A percentile compares a stretch with the other conserved stretches of the same genome.
These are phyloP conservation scores for Kradibia gibbosae DNA, from an alignment of 1,140 invertebrate species.

Conservation along the genomic window DNA sequence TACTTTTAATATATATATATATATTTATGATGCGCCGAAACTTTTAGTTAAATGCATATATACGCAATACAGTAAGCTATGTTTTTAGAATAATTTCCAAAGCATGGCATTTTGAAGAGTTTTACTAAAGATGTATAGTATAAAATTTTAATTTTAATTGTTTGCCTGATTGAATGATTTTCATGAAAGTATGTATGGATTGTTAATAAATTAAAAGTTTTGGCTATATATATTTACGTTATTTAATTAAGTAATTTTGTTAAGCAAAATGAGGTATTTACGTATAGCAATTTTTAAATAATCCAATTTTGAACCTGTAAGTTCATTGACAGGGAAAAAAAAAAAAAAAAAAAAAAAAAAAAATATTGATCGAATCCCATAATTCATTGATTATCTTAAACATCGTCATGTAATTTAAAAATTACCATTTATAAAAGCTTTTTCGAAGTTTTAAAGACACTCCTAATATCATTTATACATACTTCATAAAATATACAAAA, in stretches of 20 bases:
- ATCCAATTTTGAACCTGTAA: too few relatives aligned
- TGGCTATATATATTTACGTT: neutral
- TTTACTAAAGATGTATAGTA: slow-evolving; percentile 9
- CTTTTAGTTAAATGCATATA: neutral
- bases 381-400: neutral
- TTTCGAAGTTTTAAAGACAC: slow-evolving; percentile 47
- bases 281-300: neutral
- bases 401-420: neutral
- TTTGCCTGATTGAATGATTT: too few relatives aligned
- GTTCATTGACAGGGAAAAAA: too few relatives aligned
- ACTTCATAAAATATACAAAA: neutral
- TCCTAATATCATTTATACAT: neutral
- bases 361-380: neutral
- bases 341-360: too few relatives aligned
- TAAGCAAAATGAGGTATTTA: neutral
- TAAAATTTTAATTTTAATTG: neutral
- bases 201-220: neutral
- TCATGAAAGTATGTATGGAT: neutral
- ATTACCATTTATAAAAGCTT: slow-evolving; percentile 25
- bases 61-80: neutral
- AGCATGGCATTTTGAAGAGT: too few relatives aligned
- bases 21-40: neutral
- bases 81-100: too few relatives aligned
- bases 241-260: neutral
- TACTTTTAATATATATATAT: neutral